A percentile compares a stretch with the other conserved stretches of the same genome.
These are phyloP conservation scores for Actinopyga echinites DNA, from an alignment of 53 echinoderm and acorn worm genomes.

Conservation along the genomic window DNA sequence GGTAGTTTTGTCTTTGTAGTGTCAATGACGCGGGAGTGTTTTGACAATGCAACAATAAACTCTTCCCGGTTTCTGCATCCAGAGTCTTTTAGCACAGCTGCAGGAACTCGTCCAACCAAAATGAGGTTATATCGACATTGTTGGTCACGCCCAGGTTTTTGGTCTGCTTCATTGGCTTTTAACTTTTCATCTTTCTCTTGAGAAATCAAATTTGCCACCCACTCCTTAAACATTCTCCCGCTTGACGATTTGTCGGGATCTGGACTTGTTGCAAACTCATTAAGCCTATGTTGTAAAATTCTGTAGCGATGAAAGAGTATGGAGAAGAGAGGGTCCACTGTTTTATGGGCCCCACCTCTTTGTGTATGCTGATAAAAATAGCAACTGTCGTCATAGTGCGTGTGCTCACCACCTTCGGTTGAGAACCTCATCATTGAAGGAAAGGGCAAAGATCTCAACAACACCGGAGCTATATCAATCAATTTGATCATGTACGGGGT, in stretches of 20 bases:
- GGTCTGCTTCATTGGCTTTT: no score
- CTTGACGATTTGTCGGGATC: not conserved
- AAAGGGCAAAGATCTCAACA: slow-evolving; percentile 1
- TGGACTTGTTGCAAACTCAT: not conserved
- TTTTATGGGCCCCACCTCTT: slow-evolving; percentile 1
- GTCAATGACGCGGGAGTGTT: not conserved
- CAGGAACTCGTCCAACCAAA: not conserved
- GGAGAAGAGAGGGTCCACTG: not conserved
- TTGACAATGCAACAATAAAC: not conserved
- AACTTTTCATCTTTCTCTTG: not conserved
- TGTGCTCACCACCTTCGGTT: slow-evolving; percentile 12
- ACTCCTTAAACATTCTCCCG: not conserved
- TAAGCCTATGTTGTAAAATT: not conserved
- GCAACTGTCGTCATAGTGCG: not conserved
- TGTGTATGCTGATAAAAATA: slow-evolving; percentile 20
- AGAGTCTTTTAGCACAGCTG: not conserved
- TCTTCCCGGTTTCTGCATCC: not conserved
- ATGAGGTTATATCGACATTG: not conserved
- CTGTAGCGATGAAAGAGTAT: not conserved
- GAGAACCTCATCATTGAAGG: slow-evolving; percentile 20
- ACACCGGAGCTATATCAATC: not conserved
- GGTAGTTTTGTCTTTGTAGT: not conserved
- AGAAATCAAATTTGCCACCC: not conserved
- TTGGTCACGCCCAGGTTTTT: no score
- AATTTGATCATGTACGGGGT: slow-evolving; percentile 41